phyloP scores from a whole-genome alignment of 2,888 invertebrate genomes.

The Seira ritae region DNA sequence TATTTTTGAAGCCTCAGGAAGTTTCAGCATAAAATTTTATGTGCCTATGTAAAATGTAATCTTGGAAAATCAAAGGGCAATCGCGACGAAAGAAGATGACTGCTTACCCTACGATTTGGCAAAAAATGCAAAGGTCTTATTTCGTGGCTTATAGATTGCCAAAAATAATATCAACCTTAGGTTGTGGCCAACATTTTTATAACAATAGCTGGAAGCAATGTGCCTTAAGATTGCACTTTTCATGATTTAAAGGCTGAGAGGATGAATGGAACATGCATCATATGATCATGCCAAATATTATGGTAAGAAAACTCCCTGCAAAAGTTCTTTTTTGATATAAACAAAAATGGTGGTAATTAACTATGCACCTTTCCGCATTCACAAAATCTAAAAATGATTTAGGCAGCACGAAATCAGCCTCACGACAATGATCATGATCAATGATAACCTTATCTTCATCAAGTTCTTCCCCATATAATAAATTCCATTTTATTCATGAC shows the following conservation, averaged over 20 bases:
- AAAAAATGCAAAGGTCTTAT: background rate
- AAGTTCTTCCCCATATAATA: background rate
- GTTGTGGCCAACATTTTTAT: background rate
- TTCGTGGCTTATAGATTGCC: background rate
- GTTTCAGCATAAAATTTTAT: too few relatives aligned
- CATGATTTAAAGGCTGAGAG: too few relatives aligned
- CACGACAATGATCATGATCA: background rate
- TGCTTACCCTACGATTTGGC: background rate
- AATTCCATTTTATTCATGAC: background rate
- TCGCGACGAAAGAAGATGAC: background rate
- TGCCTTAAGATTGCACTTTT: too few relatives aligned
- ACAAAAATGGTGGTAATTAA: constrained; percentile 21
- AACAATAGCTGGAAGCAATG: background rate
- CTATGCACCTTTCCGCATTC: background rate
- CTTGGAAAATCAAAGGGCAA: background rate
- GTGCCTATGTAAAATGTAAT: background rate
- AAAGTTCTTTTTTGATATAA: too few relatives aligned
- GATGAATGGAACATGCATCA: too few relatives aligned
- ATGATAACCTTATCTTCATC: background rate
- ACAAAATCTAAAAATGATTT: background rate
- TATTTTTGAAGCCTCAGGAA: too few relatives aligned
- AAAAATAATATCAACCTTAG: background rate
- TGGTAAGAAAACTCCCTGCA: background rate
- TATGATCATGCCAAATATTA: too few relatives aligned
- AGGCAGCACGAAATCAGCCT: background rate